Conservation (phyloP, 2,888 invertebrate species). For the Kryphioiulus occultus region DNA sequence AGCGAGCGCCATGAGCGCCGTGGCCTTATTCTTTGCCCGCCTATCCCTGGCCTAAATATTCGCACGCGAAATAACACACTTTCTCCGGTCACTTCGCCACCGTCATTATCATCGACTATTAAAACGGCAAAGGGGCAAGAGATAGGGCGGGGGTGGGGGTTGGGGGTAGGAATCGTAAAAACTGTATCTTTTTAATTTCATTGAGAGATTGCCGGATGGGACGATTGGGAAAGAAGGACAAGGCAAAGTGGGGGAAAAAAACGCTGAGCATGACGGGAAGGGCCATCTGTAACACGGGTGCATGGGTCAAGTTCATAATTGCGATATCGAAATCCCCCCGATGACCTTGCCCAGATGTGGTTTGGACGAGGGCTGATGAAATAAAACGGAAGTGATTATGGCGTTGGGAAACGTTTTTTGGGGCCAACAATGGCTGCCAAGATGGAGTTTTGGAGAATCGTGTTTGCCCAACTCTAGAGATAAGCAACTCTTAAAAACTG, state of each 20-base stretch:
- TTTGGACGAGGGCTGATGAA: no score
- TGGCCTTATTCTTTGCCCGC: constrained; percentile 35
- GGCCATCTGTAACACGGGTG: background rate
- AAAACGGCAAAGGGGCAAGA: background rate
- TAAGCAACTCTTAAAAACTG: no score
- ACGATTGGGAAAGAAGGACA: background rate
- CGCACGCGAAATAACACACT: constrained; percentile 9
- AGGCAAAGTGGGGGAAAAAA: background rate
- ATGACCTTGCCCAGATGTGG: no score
- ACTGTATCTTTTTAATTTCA: background rate
- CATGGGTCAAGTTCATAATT: constrained; percentile 18
- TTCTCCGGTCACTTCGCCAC: constrained; percentile 3
- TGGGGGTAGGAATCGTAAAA: background rate
- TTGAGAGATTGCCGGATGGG: background rate
- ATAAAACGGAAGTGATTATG: no score
- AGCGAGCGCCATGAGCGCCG: background rate
- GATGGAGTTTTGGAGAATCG: no score
- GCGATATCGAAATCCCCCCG: no score
- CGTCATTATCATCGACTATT: background rate
- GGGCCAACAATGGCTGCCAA: no score
- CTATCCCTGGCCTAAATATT: constrained; percentile 19
- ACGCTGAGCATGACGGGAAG: background rate
- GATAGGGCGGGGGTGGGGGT: background rate
- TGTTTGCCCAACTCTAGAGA: no score
- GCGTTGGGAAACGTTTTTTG: no score